Base-by-base conservation (phyloP, 2,797 vertebrate species). In the Etheostoma nigrum region DNA sequence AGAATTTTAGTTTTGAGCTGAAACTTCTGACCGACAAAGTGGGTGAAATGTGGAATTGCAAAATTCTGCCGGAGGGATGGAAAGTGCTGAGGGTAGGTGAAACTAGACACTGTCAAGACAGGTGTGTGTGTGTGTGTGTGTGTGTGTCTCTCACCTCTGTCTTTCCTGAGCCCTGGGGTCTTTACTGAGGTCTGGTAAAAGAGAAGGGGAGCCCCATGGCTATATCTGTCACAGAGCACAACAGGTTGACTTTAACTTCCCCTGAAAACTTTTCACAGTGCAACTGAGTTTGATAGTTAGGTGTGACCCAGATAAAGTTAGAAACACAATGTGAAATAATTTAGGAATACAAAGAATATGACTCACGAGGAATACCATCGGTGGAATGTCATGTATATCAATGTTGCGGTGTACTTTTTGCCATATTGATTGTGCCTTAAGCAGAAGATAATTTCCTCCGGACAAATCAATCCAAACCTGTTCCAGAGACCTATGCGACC, bases 1-100 rank as follows among this genome's bases (percentile, higher is more conserved):
- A 76, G 78, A 87, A 67, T 89, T 91, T 83, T 87, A 61, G 27
- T 82, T 87, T 90, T 67, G 55, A 68, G 65, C 52, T 65, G 9
- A 83, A 93, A 93, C 81, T 92, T 92, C 87, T 90, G 64, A 89
- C 76, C 69, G 25, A 84, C 74, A 81, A 89, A 86, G 85, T 86
- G 83, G 84, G 69, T 68, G 76, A 86, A 91, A 90, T 92, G 84
- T 91, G 82, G 83, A 88, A 89, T 77, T 81, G 88, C 80, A 88
- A 87, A 89, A 93, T 91, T 82, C 79, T 79, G 91, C 92, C 85
- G 63, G 49, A 91, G 93, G 91, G 87, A 78, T 86, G 79, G 67
- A 91, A 94, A 93, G 86, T 93, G 92, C 93, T 94, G 92, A 94
- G 90, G 77, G 88, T 77, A 92, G 89, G 89, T 88, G 89, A 94